phyloP scores from a whole-genome alignment of 2,888 invertebrate species.

The Hypolimnas misippus region DNA sequence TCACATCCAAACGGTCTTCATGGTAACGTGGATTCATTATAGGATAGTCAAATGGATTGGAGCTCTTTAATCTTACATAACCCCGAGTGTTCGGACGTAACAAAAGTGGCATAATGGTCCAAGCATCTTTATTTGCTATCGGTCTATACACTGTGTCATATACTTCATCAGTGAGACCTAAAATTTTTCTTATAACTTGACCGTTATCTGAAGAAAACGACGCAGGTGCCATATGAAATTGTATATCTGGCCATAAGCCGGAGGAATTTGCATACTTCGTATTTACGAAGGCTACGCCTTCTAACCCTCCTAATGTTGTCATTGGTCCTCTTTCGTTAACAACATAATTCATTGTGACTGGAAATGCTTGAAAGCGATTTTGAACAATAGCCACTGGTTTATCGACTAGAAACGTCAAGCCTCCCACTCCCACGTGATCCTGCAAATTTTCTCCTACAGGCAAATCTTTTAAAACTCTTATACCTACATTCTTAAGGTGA shows the following conservation, averaged over 20 bases:
- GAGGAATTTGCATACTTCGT: conserved; percentile 92
- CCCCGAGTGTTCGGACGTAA: conserved; percentile 92
- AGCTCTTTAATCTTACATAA: conserved; percentile 88
- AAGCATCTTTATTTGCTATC: conserved; percentile 90
- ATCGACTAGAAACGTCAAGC: conserved; percentile 90
- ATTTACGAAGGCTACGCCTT: conserved; percentile 94
- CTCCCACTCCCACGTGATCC: conserved; percentile 95
- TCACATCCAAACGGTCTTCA: conserved; percentile 90
- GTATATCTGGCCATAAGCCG: conserved; percentile 93
- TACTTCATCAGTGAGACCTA: conserved; percentile 91
- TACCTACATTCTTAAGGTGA: conserved; percentile 88
- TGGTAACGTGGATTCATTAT: conserved; percentile 97
- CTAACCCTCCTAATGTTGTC: conserved; percentile 94
- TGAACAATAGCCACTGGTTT: conserved; percentile 93
- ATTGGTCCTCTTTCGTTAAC: conserved; percentile 86
- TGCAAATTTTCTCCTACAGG: conserved; percentile 93
- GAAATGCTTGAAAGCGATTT: conserved; percentile 89
- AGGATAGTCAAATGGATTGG: conserved; percentile 94
- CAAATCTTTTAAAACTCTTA: conserved; percentile 89
- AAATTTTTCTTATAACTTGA: conserved; percentile 88
- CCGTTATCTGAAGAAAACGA: conserved; percentile 92
- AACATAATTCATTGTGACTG: conserved; percentile 92
- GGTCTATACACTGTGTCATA: conserved; percentile 92
- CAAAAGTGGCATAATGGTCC: conserved; percentile 94
- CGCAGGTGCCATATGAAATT: conserved; percentile 96